A percentile compares a stretch with the other conserved stretches of the same genome.
phyloP scores from a whole-genome alignment of 2,113 vertebrate genomes.

The Haemorhous mexicanus region DNA sequence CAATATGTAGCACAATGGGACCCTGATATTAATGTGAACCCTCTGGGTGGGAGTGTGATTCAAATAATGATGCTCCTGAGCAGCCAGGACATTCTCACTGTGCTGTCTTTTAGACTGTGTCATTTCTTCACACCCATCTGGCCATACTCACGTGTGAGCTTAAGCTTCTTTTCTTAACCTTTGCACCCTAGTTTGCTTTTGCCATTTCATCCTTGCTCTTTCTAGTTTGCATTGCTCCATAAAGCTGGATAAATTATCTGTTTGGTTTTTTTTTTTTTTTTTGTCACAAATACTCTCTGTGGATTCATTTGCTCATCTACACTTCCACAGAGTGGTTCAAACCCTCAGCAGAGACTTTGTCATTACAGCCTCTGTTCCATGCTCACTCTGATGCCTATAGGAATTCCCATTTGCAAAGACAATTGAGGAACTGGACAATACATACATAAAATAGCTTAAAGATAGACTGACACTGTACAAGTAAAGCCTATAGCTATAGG shows the following conservation, averaged over 20 bases:
- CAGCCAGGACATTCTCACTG: background rate
- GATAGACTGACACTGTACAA: background rate
- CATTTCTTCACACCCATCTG: background rate
- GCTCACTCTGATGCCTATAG: background rate
- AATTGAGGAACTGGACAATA: background rate
- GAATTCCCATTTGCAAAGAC: background rate
- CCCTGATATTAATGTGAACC: background rate
- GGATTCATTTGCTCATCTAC: background rate
- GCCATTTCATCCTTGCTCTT: background rate
- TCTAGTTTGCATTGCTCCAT: background rate
- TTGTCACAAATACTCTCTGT: background rate
- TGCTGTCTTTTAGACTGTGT: background rate
- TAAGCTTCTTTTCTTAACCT: background rate
- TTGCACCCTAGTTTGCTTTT: background rate
- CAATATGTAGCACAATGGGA: background rate
- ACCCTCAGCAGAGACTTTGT: background rate
- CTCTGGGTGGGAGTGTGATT: background rate
- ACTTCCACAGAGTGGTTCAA: background rate
- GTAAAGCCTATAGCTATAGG: background rate
- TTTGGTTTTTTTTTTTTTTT: background rate
- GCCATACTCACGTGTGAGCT: background rate
- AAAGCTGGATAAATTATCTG: background rate
- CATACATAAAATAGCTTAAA: background rate
- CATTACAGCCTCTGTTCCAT: background rate
- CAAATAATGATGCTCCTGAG: background rate